Conservation (phyloP, 2,797 vertebrate species). For the Pipistrellus pipistrellus region DNA sequence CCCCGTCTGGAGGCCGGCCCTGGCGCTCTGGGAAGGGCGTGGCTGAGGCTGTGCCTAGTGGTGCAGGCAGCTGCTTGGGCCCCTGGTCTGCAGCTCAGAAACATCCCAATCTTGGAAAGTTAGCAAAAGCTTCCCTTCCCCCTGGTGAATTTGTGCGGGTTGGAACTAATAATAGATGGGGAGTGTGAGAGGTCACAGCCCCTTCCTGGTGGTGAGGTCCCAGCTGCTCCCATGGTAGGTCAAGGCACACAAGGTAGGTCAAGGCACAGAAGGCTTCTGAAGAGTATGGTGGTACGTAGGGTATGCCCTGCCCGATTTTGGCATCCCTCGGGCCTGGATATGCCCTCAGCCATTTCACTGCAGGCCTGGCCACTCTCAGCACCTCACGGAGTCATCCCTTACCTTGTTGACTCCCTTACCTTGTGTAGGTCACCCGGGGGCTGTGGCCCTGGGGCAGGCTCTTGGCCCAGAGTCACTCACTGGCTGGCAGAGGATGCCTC, state of each 20-base stretch:
- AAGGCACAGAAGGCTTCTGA: background rate
- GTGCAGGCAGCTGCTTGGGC: background rate
- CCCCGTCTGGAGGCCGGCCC: background rate
- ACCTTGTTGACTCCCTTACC: conserved; percentile 22
- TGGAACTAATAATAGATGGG: conserved; percentile 53
- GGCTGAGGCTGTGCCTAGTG: background rate
- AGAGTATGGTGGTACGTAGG: background rate
- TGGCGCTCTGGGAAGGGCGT: background rate
- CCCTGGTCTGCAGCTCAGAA: background rate
- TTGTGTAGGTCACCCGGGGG: conserved; percentile 50
- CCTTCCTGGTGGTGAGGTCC: background rate
- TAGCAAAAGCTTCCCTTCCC: conserved; percentile 57
- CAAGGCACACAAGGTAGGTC: background rate
- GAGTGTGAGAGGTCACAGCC: background rate
- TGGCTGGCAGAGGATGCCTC: background rate
- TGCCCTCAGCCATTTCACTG: background rate
- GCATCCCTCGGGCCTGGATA: background rate
- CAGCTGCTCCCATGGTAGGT: background rate
- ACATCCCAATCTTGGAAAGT: conserved; percentile 65
- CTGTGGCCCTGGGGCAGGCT: background rate
- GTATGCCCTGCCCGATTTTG: background rate
- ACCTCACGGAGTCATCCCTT: conserved; percentile 37
- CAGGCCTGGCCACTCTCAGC: background rate
- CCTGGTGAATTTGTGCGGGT: conserved; percentile 31
- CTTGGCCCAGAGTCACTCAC: background rate